Evolutionary conservation across 2,888 invertebrate species (phyloP), one percentile per base, ranked within the genome.

Genomic region (Ariolimax columbianus): DNA sequence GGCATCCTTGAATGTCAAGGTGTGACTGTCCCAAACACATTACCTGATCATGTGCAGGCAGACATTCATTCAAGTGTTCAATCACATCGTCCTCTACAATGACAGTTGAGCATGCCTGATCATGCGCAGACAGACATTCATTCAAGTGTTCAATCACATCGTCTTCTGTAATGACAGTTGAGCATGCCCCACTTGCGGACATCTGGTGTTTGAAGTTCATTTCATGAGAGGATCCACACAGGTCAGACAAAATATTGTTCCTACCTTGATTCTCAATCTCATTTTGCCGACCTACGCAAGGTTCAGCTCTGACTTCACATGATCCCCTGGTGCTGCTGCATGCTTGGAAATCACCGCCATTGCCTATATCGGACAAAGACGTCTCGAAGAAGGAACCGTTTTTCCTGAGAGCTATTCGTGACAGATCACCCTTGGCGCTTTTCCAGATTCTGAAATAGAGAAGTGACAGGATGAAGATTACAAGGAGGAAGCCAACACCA

Each of bases 401-500:
- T 38, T n/a, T 17, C 19, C 70, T 84, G 33, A 40, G 72, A 11
- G 55, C n/a, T 55, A 84, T 78, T 51, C 59, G 11, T 26, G 70
- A 51, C 17, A 66, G 40, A 26, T 77, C 66, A 7, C 68, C 26
- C 30, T 84, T 84, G n/a, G 79, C 79, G 26, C 40, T 55, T 33
- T 79, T 84, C 87, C 87, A 85, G 9, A 87, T 83, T 30, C 59
- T 73, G 33, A 77, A 85, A 70, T 87, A 87, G 3, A 87, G 68
- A 4, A 82, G 63, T 0, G 77, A 51, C 26, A 87, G 26, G 11
- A 72, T 38, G 0, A 55, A 7, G 0, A 77, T 81, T 36, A 81
- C 47, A 19, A 73, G 38, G 1, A 85, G 7, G 66, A 87, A 87
- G 0, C 85, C 87, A 4, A 70, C 7, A 0, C 83, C 85, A 40